Conservation (phyloP, 2,888 invertebrate species). For the Lobophora halterata region DNA sequence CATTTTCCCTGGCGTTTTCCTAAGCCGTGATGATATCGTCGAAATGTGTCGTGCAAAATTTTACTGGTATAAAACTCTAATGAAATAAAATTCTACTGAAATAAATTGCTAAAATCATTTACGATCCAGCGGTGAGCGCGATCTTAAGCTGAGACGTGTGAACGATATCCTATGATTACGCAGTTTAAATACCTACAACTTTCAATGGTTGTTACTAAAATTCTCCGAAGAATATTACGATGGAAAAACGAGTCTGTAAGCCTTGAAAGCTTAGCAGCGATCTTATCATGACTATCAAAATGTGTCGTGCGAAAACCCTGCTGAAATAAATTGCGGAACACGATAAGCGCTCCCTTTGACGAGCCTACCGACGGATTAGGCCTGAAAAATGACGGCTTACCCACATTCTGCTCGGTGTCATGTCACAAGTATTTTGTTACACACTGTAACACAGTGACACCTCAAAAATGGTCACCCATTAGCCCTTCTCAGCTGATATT, state of each 20-base stretch:
- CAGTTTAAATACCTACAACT: too few relatives aligned
- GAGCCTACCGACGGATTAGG: conserved; percentile 74
- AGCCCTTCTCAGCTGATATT: conserved; percentile 16
- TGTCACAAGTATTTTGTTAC: conserved; percentile 51
- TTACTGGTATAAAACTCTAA: too few relatives aligned
- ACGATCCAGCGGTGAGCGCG: too few relatives aligned
- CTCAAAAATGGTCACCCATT: conserved; percentile 20
- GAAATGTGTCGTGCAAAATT: too few relatives aligned
- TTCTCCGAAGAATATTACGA: conserved; percentile 6
- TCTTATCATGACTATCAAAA: conserved; percentile 50
- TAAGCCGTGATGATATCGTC: too few relatives aligned
- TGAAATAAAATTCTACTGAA: too few relatives aligned
- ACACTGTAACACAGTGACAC: conserved; percentile 24
- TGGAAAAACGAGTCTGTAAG: too few relatives aligned
- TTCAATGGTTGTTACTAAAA: too few relatives aligned
- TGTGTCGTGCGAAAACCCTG: conserved; percentile 63
- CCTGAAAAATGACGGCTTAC: conserved; percentile 77
- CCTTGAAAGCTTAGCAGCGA: conserved; percentile 39
- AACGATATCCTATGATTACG: too few relatives aligned
- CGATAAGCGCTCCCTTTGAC: conserved; percentile 79
- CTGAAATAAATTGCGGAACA: conserved; percentile 72
- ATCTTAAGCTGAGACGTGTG: too few relatives aligned
- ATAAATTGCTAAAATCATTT: too few relatives aligned
- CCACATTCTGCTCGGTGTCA: conserved; percentile 40
- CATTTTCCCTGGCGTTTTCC: too few relatives aligned